Evolutionary conservation across 2,888 invertebrate species (phyloP).

Genomic region (Ectemnius cavifrons): DNA sequence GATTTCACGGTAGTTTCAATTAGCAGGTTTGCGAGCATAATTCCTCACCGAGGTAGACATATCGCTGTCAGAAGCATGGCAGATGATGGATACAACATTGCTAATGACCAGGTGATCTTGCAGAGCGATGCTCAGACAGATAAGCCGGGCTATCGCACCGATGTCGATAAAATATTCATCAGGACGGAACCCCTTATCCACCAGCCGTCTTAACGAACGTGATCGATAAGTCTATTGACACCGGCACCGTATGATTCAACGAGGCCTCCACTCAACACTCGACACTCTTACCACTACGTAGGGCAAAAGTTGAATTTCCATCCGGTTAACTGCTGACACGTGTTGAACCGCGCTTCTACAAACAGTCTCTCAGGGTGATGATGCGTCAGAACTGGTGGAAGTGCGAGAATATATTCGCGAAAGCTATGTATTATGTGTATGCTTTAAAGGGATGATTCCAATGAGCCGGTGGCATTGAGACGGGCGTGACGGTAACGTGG

Average conservation of each 20-base stretch:
- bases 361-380: too few relatives aligned
- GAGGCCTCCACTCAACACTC: too few relatives aligned
- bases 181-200: background rate
- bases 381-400: background rate
- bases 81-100: slow-evolving; percentile 7
- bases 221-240: slow-evolving; percentile 19
- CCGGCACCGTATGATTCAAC: background rate
- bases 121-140: background rate
- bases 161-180: slow-evolving; percentile 18
- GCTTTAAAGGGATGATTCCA: slow-evolving; percentile 44
- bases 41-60: background rate
- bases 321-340: too few relatives aligned
- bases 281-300: background rate
- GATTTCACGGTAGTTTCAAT: too few relatives aligned
- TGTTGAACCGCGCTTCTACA: too few relatives aligned
- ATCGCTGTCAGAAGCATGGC: background rate
- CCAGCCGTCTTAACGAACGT: slow-evolving; percentile 10
- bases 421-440: slow-evolving; percentile 26
- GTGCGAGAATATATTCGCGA: background rate
- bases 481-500: slow-evolving; percentile 68
- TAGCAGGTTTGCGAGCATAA: too few relatives aligned
- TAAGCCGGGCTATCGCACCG: background rate
- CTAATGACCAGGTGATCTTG: slow-evolving; percentile 9
- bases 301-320: background rate
- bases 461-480: slow-evolving; percentile 65